Conservation (phyloP, 2,113 vertebrate genomes). For the Rhinolophus ferrumequinum region DNA sequence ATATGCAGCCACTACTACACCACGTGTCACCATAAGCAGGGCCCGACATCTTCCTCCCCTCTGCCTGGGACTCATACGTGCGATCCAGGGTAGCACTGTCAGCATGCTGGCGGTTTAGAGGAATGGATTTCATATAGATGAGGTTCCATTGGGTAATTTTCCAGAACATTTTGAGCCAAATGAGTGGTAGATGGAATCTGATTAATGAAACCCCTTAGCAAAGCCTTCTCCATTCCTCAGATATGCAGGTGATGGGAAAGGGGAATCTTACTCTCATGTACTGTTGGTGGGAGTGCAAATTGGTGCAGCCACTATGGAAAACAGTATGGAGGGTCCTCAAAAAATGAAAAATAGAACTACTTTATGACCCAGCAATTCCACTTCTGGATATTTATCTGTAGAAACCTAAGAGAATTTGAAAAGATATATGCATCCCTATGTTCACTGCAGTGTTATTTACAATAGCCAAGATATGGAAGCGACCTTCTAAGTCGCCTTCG, state of each 20-base stretch:
- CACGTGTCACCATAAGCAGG: background rate
- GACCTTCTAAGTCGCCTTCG: too few species aligned
- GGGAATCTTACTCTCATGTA: background rate
- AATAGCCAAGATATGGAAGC: too few species aligned
- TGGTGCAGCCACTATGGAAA: too few species aligned
- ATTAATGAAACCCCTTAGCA: background rate
- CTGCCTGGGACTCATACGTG: background rate
- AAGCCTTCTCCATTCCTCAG: background rate
- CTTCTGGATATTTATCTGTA: too few species aligned
- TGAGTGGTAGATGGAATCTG: background rate
- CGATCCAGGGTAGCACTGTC: background rate
- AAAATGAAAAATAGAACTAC: too few species aligned
- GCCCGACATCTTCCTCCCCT: background rate
- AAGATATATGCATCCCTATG: too few species aligned
- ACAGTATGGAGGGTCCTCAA: too few species aligned
- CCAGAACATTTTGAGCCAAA: constrained; percentile 37
- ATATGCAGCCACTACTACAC: background rate
- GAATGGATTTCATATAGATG: background rate
- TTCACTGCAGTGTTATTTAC: too few species aligned
- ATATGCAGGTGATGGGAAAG: background rate
- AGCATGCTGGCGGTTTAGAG: background rate
- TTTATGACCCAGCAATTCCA: too few species aligned
- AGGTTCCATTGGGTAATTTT: constrained; percentile 21
- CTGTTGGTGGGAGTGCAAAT: too few species aligned
- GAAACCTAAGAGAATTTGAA: too few species aligned